Percentiles rank a stretch among this genome's conserved stretches.
These are phyloP conservation scores for Blastomussa wellsi DNA, from an alignment of 92 coral and sea anemone genomes.

Conservation along the genomic window DNA sequence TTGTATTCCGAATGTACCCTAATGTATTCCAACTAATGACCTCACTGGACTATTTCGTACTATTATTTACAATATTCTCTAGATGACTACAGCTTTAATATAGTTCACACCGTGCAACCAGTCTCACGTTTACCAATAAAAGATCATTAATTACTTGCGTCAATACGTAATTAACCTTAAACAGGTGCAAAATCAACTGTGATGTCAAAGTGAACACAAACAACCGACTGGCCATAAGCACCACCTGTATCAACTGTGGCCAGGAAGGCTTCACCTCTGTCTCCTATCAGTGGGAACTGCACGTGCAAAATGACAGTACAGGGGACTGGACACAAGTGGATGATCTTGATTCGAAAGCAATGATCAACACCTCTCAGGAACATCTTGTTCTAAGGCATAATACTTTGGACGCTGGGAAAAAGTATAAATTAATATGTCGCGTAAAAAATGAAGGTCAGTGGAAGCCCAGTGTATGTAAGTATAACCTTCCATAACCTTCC, in stretches of 20 bases:
- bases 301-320: slow-evolving; percentile 11
- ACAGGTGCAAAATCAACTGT: slow-evolving; percentile 57
- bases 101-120: no score
- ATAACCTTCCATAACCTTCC: no score
- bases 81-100: no score
- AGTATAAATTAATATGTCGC: slow-evolving; percentile 39
- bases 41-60: no score
- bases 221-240: slow-evolving; percentile 26
- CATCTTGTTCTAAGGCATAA: slow-evolving; percentile 45
- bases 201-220: slow-evolving; percentile 40
- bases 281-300: slow-evolving; percentile 55
- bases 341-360: slow-evolving; percentile 45
- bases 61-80: no score
- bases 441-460: slow-evolving; percentile 25
- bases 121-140: no score
- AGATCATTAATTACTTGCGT: no score
- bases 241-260: slow-evolving; percentile 36
- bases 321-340: slow-evolving; percentile 25
- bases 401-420: slow-evolving; percentile 45
- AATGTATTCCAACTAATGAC: no score
- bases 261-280: slow-evolving; percentile 22
- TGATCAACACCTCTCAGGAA: slow-evolving; percentile 22
- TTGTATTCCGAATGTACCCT: no score
- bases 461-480: neutral
- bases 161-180: neutral